Conservation (phyloP, 2,113 vertebrate species). For the Pandion haliaetus region DNA sequence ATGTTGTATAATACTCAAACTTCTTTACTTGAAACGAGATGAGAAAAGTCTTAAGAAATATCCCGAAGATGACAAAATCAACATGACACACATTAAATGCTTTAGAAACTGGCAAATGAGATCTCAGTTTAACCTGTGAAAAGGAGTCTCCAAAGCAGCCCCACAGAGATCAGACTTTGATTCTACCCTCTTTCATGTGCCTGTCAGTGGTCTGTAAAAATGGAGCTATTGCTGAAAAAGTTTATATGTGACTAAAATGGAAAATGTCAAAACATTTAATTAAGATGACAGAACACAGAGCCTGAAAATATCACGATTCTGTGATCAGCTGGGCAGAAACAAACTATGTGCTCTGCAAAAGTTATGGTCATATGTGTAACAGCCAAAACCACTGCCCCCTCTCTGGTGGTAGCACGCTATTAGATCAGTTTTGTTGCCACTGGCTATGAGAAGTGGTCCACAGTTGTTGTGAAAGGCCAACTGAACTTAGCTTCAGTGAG, state of each 20-base stretch:
- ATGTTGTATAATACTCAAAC: background rate
- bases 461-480: background rate
- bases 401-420: background rate
- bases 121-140: background rate
- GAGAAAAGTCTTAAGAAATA: background rate
- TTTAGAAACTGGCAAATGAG: background rate
- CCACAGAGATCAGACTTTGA: background rate
- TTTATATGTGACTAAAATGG: background rate
- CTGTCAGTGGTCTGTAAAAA: background rate
- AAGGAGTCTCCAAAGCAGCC: background rate
- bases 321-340: background rate
- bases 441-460: background rate
- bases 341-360: background rate
- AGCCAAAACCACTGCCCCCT: background rate
- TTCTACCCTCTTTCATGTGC: background rate
- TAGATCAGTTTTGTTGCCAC: background rate
- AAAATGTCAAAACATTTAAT: background rate
- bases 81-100: background rate
- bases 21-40: background rate
- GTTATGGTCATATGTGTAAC: background rate
- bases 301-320: background rate
- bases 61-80: background rate
- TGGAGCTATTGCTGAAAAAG: background rate
- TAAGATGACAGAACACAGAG: background rate
- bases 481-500: background rate